These are phyloP conservation scores for Agapornis roseicollis DNA, from an alignment of 2,113 vertebrate species.

Conservation along the genomic window DNA sequence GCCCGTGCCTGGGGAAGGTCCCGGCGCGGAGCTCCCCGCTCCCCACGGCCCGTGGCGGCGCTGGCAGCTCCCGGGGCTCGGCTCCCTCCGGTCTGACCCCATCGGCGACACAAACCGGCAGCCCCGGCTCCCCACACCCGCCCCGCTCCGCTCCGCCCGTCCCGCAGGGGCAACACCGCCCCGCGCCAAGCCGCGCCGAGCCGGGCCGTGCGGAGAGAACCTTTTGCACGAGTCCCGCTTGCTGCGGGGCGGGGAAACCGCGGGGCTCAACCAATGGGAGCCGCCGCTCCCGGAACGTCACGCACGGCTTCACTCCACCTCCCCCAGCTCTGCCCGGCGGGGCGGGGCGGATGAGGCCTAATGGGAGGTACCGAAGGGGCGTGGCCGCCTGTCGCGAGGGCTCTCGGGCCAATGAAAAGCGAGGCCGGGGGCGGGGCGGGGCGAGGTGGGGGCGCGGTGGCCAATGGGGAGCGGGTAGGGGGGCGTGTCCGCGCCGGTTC, in stretches of 20 bases:
- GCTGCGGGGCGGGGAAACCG: not conserved
- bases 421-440: not conserved
- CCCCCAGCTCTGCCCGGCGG: not conserved
- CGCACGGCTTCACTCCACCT: not conserved
- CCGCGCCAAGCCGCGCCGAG: not conserved
- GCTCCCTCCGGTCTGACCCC: too few relatives aligned
- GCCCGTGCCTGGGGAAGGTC: too few relatives aligned
- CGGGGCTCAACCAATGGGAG: not conserved
- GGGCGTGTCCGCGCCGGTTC: conserved; percentile 52
- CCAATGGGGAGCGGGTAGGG: conserved; percentile 60
- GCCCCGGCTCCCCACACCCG: too few relatives aligned
- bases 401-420: not conserved
- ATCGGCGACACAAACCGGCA: too few relatives aligned
- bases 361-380: not conserved
- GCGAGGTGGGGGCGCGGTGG: not conserved
- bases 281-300: rapidly evolving
- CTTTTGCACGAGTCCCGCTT: conserved; percentile 50
- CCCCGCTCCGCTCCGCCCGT: not conserved
- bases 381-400: conserved; percentile 28
- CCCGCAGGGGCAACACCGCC: not conserved
- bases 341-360: not conserved
- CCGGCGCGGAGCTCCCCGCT: too few relatives aligned
- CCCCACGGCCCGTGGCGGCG: too few relatives aligned
- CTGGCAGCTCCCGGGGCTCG: too few relatives aligned
- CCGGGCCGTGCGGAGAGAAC: conserved; percentile 34